These are phyloP conservation scores for Graptemys geographica DNA, from an alignment of 2,797 vertebrate species.

Conservation along the genomic window DNA sequence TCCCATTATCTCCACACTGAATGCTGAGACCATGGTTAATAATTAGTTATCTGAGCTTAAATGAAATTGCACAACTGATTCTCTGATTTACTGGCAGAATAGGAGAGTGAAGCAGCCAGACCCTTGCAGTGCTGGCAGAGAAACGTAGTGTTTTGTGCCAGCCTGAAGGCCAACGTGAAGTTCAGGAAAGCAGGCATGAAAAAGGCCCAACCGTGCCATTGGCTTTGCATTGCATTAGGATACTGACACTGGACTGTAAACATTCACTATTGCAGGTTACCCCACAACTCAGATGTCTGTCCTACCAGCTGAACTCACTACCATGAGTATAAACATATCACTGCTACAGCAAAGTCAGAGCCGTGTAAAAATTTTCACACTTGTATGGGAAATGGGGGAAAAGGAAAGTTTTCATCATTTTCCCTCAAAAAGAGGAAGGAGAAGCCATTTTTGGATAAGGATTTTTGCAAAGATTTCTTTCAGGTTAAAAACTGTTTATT, in stretches of 20 bases:
- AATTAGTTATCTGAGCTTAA: slow-evolving; percentile 65
- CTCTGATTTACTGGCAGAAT: slow-evolving; percentile 47
- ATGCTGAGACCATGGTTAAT: slow-evolving; percentile 66
- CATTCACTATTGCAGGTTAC: not conserved
- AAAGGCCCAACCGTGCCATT: not conserved
- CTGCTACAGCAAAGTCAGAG: not conserved
- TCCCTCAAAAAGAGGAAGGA: not conserved
- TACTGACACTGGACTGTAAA: not conserved
- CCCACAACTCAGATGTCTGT: not conserved
- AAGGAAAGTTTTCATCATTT: not conserved
- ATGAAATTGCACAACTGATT: slow-evolving; percentile 45
- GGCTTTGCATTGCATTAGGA: not conserved
- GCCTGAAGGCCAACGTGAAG: not conserved
- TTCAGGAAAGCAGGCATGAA: slow-evolving; percentile 17
- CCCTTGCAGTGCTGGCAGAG: slow-evolving; percentile 64
- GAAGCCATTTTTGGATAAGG: slow-evolving; percentile 13
- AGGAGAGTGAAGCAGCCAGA: slow-evolving; percentile 2
- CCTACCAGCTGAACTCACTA: not conserved
- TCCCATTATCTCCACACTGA: slow-evolving; percentile 70
- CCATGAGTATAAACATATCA: not conserved
- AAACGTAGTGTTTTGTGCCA: slow-evolving; percentile 31
- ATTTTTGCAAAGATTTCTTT: slow-evolving; percentile 18
- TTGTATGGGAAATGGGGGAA: not conserved
- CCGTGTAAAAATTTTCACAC: fast-evolving
- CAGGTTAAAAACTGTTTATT: slow-evolving; percentile 74